phyloP scores from a whole-genome alignment of 2,113 vertebrate species.

The Puma concolor region DNA sequence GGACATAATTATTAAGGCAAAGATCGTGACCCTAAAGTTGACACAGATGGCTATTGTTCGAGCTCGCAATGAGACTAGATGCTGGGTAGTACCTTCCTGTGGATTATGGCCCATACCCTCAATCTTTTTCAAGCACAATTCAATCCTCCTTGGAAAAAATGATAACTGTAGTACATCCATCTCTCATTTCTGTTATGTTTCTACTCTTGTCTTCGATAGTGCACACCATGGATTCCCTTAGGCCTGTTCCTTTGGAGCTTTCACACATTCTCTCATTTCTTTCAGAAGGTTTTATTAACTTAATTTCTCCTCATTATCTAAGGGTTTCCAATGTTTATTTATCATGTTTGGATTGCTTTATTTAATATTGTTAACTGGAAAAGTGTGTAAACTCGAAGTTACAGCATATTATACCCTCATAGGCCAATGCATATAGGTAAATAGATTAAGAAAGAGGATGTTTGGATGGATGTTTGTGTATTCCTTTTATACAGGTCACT shows the following conservation, averaged over 20 bases:
- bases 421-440: too few species aligned
- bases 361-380: not conserved
- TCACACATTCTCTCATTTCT: not conserved
- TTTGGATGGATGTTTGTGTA: not conserved
- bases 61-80: not conserved
- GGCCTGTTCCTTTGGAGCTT: not conserved
- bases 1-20: not conserved
- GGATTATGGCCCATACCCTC: not conserved
- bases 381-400: not conserved
- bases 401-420: not conserved
- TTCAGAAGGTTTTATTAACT: not conserved
- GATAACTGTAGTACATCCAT: not conserved
- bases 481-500: not conserved
- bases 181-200: not conserved
- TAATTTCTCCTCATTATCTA: not conserved
- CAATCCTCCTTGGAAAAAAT: not conserved
- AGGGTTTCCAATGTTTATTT: not conserved
- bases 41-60: not conserved
- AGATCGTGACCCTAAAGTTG: not conserved
- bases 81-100: not conserved
- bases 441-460: not conserved
- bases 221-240: fast-evolving
- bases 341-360: not conserved
- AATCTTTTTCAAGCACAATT: fast-evolving
- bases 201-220: not conserved